Evolutionary conservation across 2,113 vertebrate genomes (phyloP).

Genomic region (Aix galericulata): DNA sequence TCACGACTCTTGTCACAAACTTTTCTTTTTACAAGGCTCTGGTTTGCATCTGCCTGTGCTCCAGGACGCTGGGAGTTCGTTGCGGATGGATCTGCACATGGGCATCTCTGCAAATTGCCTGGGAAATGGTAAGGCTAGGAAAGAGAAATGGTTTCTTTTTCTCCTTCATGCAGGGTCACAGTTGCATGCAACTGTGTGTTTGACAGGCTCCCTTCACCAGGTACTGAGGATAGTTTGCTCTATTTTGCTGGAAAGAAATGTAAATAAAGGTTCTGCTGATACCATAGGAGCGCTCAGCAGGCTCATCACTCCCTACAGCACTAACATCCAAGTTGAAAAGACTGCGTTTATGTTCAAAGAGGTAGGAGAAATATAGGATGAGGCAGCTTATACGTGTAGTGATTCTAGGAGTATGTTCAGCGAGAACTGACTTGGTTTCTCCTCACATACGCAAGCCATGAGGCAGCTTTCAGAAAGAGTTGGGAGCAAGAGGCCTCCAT

Average conservation of each 20-base stretch:
- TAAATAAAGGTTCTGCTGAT: neutral
- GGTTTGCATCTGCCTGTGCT: neutral
- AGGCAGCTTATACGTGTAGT: neutral
- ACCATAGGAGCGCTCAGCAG: neutral
- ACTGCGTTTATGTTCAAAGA: neutral
- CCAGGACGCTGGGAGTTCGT: neutral
- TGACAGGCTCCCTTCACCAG: neutral
- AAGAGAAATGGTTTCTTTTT: neutral
- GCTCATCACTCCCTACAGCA: neutral
- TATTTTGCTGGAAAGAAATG: neutral
- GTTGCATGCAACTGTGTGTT: neutral
- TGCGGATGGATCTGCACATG: neutral
- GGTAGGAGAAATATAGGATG: neutral
- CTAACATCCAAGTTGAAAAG: neutral
- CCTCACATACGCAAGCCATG: neutral
- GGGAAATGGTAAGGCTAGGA: neutral
- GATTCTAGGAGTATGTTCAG: neutral
- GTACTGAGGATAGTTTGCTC: neutral
- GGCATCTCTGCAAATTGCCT: neutral
- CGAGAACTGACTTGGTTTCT: neutral
- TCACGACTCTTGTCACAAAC: constrained; percentile 16
- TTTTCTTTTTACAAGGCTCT: neutral
- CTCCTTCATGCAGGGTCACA: accelerated
- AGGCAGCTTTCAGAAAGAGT: constrained; percentile 11
- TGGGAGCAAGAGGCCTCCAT: constrained; percentile 8